phyloP scores from a whole-genome alignment of 2,113 vertebrate genomes.

The Aptenodytes forsteri region DNA sequence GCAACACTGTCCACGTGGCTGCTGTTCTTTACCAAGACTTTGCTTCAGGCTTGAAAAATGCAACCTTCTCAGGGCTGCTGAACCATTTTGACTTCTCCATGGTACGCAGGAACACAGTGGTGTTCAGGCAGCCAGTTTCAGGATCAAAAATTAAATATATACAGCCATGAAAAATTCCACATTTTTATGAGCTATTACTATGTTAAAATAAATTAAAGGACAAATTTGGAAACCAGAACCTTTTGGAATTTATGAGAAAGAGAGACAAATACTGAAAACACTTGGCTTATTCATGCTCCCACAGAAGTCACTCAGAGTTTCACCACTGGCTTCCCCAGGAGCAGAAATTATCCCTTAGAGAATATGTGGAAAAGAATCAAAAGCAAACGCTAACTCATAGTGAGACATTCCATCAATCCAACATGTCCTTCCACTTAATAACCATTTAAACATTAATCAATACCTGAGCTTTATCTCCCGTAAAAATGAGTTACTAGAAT shows the following conservation, averaged over 20 bases:
- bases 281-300: background rate
- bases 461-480: constrained; percentile 1
- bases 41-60: background rate
- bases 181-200: background rate
- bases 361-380: background rate
- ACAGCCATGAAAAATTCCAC: background rate
- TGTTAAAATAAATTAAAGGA: background rate
- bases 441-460: constrained; percentile 49
- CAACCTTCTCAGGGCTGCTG: background rate
- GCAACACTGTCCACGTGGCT: background rate
- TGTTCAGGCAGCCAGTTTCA: background rate
- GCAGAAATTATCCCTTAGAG: background rate
- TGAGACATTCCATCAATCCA: background rate
- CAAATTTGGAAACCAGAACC: background rate
- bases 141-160: background rate
- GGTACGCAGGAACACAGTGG: background rate
- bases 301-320: background rate
- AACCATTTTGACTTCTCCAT: background rate
- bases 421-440: background rate
- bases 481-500: background rate
- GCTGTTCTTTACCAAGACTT: background rate
- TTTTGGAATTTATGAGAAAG: background rate
- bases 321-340: background rate
- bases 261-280: background rate
- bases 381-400: background rate